phyloP scores from a whole-genome alignment of 2,113 vertebrate species.

The Rutilus rutilus region DNA sequence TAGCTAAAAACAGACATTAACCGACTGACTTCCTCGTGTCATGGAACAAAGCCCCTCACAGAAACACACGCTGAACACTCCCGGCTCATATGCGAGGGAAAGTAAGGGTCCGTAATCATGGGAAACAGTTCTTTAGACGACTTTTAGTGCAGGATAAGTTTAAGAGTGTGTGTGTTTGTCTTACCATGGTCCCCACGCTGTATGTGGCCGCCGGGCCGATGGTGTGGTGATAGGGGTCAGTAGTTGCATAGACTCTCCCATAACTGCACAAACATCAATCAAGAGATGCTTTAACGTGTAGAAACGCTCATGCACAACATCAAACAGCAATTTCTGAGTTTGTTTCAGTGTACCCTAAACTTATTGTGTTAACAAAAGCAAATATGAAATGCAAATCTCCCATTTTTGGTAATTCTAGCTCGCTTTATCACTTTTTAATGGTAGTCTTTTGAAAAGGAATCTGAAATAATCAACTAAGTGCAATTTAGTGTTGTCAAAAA shows the following conservation, averaged over 20 bases:
- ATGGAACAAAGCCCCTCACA: not conserved
- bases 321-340: not conserved
- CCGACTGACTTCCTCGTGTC: conserved; percentile 53
- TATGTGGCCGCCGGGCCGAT: conserved; percentile 88
- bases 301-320: not conserved
- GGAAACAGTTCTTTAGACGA: not conserved
- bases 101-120: not conserved
- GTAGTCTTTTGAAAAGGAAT: no score
- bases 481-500: no score
- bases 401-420: no score
- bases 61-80: not conserved
- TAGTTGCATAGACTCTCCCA: conserved; percentile 89
- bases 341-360: no score
- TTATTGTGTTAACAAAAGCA: no score
- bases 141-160: not conserved
- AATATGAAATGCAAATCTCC: no score
- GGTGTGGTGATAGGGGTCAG: conserved; percentile 90
- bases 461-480: no score
- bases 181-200: conserved; percentile 95
- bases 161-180: conserved; percentile 49
- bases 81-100: conserved; percentile 23
- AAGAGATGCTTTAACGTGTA: not conserved
- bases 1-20: conserved; percentile 78
- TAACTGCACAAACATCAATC: conserved; percentile 73
- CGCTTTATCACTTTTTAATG: no score